Base-by-base conservation (phyloP, 2,113 vertebrate genomes). In the Nycticebus coucang region DNA sequence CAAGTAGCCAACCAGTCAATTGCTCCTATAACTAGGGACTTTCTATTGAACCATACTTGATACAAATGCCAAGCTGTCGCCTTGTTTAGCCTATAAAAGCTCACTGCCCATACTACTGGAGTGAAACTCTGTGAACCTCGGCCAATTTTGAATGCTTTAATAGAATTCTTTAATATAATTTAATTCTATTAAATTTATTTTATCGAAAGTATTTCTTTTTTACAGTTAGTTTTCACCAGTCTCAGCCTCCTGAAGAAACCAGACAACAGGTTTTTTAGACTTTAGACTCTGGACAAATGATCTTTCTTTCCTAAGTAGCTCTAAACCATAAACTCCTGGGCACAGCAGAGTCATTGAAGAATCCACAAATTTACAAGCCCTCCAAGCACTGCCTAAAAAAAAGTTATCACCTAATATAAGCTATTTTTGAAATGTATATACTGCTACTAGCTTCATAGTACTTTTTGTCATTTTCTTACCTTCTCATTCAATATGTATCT, bases 391-490 rank as follows among this genome's bases (percentile, higher is more conserved):
- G 69, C 14, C 59, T 88, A 13, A 92, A 95, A 90, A 90, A 69
- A 3, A 11, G 13, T 33, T 37, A 24, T 69, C 57, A 21, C 0
- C 10, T 11, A 18, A 18, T 41, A 33, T 5, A 72, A 66, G 45
- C 19, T 79, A 50, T 41, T 79, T 94, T 75, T 72, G 30, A 79
- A 84, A 83, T 64, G 12, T 60, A 57, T 19, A 53, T 35, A 2
- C 24, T 68, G n/a, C 3, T 90, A 33, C 53, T 83, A 62, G 64
- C 66, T 26, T 94, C 62, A 53, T n/a, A 35, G 3, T 72, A 57
- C 55, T 94, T 59, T 53, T 86, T 85, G 26, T 64, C 77, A 28
- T 68, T 87, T 85, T 97, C 10, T 11, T 59, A 50, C 80, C 81
- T 85, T 85, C 30, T 95, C 17, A 30, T 59, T 78, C 50, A 75